Conservation (phyloP, 2,888 invertebrate species). For the Lasiommata megera region DNA sequence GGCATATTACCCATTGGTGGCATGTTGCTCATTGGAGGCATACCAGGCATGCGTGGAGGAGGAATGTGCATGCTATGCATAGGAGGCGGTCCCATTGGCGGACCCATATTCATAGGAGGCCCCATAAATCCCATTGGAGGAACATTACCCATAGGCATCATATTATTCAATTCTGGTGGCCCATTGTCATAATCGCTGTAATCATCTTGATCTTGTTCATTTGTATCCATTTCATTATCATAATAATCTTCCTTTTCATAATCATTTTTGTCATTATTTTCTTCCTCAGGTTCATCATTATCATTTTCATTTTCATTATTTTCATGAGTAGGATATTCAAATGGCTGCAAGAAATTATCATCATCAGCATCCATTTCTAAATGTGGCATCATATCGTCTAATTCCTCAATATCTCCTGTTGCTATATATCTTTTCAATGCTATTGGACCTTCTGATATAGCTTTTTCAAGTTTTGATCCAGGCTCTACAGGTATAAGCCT, state of each 20-base stretch:
- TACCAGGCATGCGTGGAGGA: slow-evolving; percentile 50
- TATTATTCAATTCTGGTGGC: slow-evolving; percentile 50
- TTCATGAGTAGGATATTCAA: slow-evolving; percentile 67
- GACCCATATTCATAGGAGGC: slow-evolving; percentile 36
- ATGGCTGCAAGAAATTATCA: slow-evolving; percentile 61
- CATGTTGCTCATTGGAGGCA: slow-evolving; percentile 48
- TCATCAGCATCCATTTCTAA: slow-evolving; percentile 83
- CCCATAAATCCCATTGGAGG: slow-evolving; percentile 45
- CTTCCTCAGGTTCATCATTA: slow-evolving; percentile 47
- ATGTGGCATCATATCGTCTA: slow-evolving; percentile 88
- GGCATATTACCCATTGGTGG: slow-evolving; percentile 50
- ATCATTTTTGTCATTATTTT: slow-evolving; percentile 56
- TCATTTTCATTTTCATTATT: slow-evolving; percentile 48
- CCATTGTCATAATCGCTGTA: slow-evolving; percentile 59
- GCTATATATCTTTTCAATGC: slow-evolving; percentile 89
- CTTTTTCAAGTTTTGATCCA: slow-evolving; percentile 88
- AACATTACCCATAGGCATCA: slow-evolving; percentile 46
- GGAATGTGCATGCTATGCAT: slow-evolving; percentile 52
- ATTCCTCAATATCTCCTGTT: slow-evolving; percentile 90
- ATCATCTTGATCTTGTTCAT: slow-evolving; percentile 65
- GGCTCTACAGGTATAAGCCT: slow-evolving; percentile 89
- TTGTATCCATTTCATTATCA: slow-evolving; percentile 65
- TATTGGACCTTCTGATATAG: slow-evolving; percentile 88
- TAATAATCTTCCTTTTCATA: slow-evolving; percentile 55
- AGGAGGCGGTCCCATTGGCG: slow-evolving; percentile 34